A percentile compares a stretch with the other conserved stretches of the same genome.
Evolutionary conservation across 2,797 vertebrate genomes (phyloP).

Genomic region (Phalanger gymnotis): DNA sequence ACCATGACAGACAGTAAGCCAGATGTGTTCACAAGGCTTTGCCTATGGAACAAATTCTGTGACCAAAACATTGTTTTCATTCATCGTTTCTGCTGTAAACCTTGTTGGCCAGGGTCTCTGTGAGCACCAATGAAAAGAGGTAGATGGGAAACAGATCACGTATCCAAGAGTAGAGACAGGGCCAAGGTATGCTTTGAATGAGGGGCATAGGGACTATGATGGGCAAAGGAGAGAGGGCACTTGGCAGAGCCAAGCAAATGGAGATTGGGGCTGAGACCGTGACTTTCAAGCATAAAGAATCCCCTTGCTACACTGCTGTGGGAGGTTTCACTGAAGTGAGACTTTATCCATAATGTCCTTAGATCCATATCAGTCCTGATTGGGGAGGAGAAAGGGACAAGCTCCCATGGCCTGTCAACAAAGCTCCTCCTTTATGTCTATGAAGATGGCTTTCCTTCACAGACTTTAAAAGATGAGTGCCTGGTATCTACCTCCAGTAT

Average conservation of each 20-base stretch:
- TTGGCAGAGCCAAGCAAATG: slow-evolving; percentile 17
- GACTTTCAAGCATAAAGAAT: neutral
- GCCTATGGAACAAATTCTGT: neutral
- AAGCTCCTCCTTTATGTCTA: slow-evolving; percentile 33
- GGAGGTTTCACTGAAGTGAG: slow-evolving; percentile 35
- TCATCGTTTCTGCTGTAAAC: slow-evolving; percentile 22
- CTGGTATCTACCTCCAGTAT: slow-evolving; percentile 46
- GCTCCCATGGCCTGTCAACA: neutral
- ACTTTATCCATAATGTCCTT: slow-evolving; percentile 36
- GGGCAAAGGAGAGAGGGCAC: neutral
- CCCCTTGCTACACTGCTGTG: neutral
- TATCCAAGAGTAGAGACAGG: neutral
- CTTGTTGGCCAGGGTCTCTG: neutral
- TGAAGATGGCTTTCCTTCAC: slow-evolving; percentile 52
- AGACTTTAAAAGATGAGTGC: slow-evolving; percentile 42
- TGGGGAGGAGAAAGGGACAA: neutral
- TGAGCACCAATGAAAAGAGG: neutral
- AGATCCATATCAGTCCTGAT: slow-evolving; percentile 28
- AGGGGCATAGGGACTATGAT: neutral
- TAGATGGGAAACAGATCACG: neutral
- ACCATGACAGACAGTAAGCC: neutral
- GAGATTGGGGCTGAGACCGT: slow-evolving; percentile 12
- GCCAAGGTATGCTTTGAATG: neutral
- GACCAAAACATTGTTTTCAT: neutral
- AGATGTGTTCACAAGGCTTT: neutral